Percentiles rank a stretch among this genome's conserved stretches.
Evolutionary conservation across 2,888 invertebrate species (phyloP).

Genomic region (Diarsia mendica): DNA sequence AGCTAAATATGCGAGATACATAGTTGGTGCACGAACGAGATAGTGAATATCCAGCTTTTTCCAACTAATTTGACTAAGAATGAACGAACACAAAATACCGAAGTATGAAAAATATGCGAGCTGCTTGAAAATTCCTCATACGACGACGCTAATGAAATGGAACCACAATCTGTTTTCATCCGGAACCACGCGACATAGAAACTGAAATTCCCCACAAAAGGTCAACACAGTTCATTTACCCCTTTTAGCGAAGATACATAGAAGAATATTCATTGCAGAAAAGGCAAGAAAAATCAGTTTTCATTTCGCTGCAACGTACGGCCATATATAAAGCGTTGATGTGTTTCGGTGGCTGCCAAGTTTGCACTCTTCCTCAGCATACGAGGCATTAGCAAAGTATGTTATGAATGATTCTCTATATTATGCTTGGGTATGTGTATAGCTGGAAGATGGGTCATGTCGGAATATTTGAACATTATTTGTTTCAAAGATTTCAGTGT

Average conservation of each 20-base stretch:
- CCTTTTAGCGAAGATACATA: constrained; percentile 39
- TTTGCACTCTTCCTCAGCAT: constrained; percentile 37
- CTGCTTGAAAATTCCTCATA: constrained; percentile 8
- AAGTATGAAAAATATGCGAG: not conserved
- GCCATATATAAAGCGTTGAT: constrained; percentile 46
- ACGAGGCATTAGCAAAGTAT: constrained; percentile 57
- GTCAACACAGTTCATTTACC: constrained; percentile 51
- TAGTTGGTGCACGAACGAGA: not conserved
- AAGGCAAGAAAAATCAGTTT: constrained; percentile 54
- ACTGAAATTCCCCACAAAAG: constrained; percentile 15
- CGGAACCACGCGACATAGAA: not conserved
- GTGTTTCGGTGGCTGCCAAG: constrained; percentile 55
- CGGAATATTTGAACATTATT: not conserved
- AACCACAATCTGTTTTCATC: constrained; percentile 10
- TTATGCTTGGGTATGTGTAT: not conserved
- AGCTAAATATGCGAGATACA: not conserved
- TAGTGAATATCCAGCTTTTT: not conserved
- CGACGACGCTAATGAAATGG: constrained; percentile 9
- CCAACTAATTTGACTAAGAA: not conserved
- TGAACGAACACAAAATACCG: not conserved
- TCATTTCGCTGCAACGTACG: constrained; percentile 45
- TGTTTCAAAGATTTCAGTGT: not conserved
- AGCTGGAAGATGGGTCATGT: not conserved
- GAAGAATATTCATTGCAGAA: constrained; percentile 48
- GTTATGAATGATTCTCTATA: constrained; percentile 53